phyloP scores from a whole-genome alignment of 2,888 invertebrate genomes.

The Folsomia manolachei region DNA sequence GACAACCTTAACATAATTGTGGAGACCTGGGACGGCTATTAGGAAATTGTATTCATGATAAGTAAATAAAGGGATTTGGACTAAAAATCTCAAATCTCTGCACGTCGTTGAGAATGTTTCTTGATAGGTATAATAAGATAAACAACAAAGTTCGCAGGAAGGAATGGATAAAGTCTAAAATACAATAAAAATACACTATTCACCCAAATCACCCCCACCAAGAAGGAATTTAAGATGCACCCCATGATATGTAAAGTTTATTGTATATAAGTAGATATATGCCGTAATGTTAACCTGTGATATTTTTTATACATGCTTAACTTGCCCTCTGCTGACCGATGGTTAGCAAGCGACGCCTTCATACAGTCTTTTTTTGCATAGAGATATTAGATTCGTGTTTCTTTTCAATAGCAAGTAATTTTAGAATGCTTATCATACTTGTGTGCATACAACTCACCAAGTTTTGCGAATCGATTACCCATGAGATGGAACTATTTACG shows the following conservation, averaged over 20 bases:
- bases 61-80: no score
- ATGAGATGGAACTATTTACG: neutral
- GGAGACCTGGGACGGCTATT: neutral
- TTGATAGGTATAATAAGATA: neutral
- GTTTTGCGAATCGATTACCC: neutral
- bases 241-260: no score
- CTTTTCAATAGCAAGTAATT: no score
- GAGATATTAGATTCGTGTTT: no score
- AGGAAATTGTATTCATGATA: neutral
- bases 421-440: neutral
- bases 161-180: neutral
- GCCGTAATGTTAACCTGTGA: neutral
- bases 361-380: neutral
- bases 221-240: neutral
- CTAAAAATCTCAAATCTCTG: no score
- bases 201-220: neutral
- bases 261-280: no score
- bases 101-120: neutral
- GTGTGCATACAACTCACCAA: neutral
- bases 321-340: no score
- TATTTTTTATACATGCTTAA: neutral
- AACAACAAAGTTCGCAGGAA: neutral
- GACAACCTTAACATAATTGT: conserved; percentile 17
- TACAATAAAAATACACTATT: neutral
- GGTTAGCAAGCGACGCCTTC: neutral